Percentiles rank a stretch among this genome's conserved stretches.
Evolutionary conservation across 2,113 vertebrate genomes (phyloP).

Genomic region (Sinocyclocheilus maitianheensis): DNA sequence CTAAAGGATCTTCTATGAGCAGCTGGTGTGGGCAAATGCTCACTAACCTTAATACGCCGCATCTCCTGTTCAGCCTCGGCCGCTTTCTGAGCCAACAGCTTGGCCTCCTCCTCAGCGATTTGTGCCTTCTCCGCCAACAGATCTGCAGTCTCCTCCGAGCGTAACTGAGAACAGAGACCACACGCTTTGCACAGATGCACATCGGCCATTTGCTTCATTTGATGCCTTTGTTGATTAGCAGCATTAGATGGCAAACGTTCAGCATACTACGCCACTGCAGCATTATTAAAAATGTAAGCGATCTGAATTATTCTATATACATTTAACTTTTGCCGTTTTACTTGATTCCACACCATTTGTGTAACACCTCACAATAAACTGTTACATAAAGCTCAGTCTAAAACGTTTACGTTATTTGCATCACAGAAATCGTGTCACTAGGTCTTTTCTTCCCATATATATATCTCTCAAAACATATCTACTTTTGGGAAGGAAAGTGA

Average conservation of each 20-base stretch:
- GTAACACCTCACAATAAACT: neutral
- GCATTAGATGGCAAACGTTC: neutral
- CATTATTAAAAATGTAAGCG: neutral
- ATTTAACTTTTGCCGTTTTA: neutral
- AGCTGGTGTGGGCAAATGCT: neutral
- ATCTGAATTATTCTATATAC: neutral
- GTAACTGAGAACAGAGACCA: conserved; percentile 75
- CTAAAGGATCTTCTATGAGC: neutral
- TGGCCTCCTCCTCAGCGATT: conserved; percentile 95
- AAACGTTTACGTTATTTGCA: neutral
- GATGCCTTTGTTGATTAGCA: neutral
- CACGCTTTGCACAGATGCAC: neutral
- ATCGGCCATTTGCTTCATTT: neutral
- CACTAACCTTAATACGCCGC: conserved; percentile 83
- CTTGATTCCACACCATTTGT: neutral
- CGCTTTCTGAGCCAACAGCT: conserved; percentile 93
- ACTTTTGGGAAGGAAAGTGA: neutral
- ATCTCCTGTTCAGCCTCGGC: conserved; percentile 93
- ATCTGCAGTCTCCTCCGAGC: conserved; percentile 95
- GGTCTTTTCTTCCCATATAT: conserved; percentile 8
- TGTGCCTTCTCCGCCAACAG: conserved; percentile 94
- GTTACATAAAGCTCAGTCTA: conserved; percentile 9
- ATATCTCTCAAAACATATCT: neutral
- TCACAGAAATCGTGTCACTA: conserved; percentile 9
- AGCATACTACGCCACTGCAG: neutral